Evolutionary conservation across 2,113 vertebrate genomes (phyloP), one percentile per base, ranked within the genome.

Genomic region (Hydrolagus affinis): DNA sequence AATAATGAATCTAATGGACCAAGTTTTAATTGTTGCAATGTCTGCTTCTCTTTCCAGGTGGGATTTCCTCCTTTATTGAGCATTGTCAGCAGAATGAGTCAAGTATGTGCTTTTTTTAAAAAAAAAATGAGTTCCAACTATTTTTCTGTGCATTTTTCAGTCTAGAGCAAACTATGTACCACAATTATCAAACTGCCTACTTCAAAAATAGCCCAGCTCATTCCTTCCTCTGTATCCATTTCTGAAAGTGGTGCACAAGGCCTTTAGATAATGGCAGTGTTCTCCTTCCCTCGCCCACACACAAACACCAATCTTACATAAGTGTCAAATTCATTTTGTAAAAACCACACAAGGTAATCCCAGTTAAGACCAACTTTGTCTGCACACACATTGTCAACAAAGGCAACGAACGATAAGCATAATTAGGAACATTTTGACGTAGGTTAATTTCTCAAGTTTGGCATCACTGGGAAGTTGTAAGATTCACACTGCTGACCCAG

Each of bases 21-120:
- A 3, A 21, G 76, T 62, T 83, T 83, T 11, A 83, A 10, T 83
- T 83, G 10, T 9, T 66, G 7, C 11, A 66, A 8, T 64, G 14
- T 2, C 32, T 66, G 62, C 44, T 86, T 19, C 80, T 8, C 80
- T 69, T 86, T 89, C 30, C 89, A 99, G 97, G 90, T 97, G 86
- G 98, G 98, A 66, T 99, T 98, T 90, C 97, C 98, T 85, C 98
- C 97, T 30, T 93, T 99, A 88, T 93, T 97, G 62, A 99, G 95
- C 89, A 99, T 99, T 85, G 94, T 98, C 86, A 98, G 97, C 92
- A 95, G 95, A 91, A 94, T 99, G 90, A 96, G 92, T 90, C 98
- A 99, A 95, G 97, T 98, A 93, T 91, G 87, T 74, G 83, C 70
- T 17, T 70, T 44, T 44, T 44, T 44, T 44, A 44, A 44, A 44